Base-by-base conservation (phyloP, 92 coral and sea anemone genomes). In the Nematostella vectensis region DNA sequence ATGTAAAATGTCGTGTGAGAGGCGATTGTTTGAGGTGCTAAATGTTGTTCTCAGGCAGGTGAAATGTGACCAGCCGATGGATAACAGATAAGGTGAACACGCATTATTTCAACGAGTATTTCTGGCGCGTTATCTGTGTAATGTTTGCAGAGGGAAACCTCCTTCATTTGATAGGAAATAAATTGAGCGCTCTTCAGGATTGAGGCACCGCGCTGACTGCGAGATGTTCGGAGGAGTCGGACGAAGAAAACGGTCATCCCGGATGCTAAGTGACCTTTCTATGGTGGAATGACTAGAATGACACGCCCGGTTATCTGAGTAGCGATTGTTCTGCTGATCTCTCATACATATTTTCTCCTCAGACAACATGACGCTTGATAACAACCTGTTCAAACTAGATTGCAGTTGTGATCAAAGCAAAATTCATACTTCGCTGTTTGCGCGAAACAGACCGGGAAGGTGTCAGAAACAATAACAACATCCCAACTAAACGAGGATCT, bases 321-420 rank as follows among this genome's bases (percentile, higher is more conserved):
- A 45, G 12, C 11, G 22, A 18, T 55, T 66, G 40, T 51, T 20
- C 11, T 20, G 27, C 63, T 48, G 48, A 40, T 65, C 71, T 58
- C 80, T 80, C 79, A 83, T 70, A 57, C 61, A 67, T 75, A 74
- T 67, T 56, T 67, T 68, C 37, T 31, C 62, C 54, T 68, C 55
- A 85, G 94, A 85, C 94, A 61, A 40, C 52, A 55, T 57, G 94
- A 80, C 94, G 94, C 94, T 58, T 23, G 45, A n/a, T 75, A 67
- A 73, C 94, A 85, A 69, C 80, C 88, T 85, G 94, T 80, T 75
- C 52, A 80, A 85, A 66, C 83, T 77, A 70, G 94, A 83, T 83
- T 77, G 78, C 36, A 53, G n/a, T n/a, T n/a, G n/a, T n/a, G n/a
- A n/a, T n/a, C n/a, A n/a, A n/a, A n/a, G n/a, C n/a, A n/a, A n/a